Evolutionary conservation across 1,140 invertebrate genomes (phyloP), one percentile per base, ranked within the genome.

Genomic region (Drosophila kanapiae): DNA sequence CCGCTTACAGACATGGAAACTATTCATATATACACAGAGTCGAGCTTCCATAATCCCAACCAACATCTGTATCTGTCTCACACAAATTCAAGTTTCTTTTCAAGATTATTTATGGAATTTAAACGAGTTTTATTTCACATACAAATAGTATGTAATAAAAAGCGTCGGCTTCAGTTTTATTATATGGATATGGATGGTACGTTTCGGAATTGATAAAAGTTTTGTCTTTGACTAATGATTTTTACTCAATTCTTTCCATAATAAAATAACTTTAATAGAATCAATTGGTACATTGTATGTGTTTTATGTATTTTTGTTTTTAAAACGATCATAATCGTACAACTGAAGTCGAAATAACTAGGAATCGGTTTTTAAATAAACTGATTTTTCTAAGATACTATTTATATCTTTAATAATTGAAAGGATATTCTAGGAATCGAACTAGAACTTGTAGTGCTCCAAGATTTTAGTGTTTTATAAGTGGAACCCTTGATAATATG

Each of bases 1-100:
- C 59, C 56, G 47, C 42, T 68, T 77, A 59, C 53, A 77, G 54
- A 77, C 75, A 51, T 78, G 65, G n/a, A 78, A 78, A 76, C 42
- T 69, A 74, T 72, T 74, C 70, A 72, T 72, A 67, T 23, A 57
- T 57, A 42, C 40, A 45, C 29, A 47, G 23, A 70, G 62, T 47
- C 62, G 38, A 69, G 53, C 49, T 70, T 70, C 63, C 63, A 70
- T 70, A 70, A 56, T 53, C 53, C 64, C 47, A 33, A 47, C 38
- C 45, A 51, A 33, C 38, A 68, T 70, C 42, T 63, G 64, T 64
- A 67, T 69, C n/a, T 38, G 58, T 64, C 64, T 64, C 64, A 68
- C 60, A 68, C n/a, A 38, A 54, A 54, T 68, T 43, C 63, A 48
- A 43, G 67, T 70, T 53, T 70, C 67, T 70, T 68, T 70, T 68